phyloP scores from a whole-genome alignment of 1,140 invertebrate genomes.

The Trichomalopsis sarcophagae region DNA sequence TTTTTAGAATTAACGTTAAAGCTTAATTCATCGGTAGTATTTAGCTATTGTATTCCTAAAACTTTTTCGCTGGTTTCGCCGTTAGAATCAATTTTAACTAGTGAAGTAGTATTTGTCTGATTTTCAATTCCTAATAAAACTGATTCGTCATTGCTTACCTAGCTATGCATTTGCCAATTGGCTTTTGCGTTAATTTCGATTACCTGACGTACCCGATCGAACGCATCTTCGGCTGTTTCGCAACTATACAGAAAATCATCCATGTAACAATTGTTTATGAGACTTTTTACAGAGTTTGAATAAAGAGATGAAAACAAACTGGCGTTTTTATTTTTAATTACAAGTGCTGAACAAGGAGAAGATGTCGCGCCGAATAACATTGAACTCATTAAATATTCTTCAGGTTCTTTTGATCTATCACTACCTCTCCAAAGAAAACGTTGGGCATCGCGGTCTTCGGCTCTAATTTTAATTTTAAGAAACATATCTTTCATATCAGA shows the following conservation, averaged over 20 bases:
- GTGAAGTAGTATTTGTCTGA: not conserved
- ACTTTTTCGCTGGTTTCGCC: not conserved
- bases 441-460: constrained; percentile 59
- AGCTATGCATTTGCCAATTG: constrained; percentile 29
- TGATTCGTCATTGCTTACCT: constrained; percentile 6
- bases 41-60: constrained; percentile 39
- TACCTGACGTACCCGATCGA: constrained; percentile 55
- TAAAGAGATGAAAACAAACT: constrained; percentile 47
- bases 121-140: not conserved
- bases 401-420: constrained; percentile 43
- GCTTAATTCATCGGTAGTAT: not conserved
- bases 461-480: constrained; percentile 58
- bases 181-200: constrained; percentile 57
- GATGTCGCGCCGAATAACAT: constrained; percentile 65
- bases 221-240: constrained; percentile 54
- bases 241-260: constrained; percentile 66
- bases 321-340: constrained; percentile 65
- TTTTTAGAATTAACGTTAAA: constrained; percentile 5
- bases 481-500: constrained; percentile 69
- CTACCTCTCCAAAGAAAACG: constrained; percentile 62
- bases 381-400: constrained; percentile 61
- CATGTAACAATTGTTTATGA: constrained; percentile 63
- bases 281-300: constrained; percentile 57
- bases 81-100: not conserved
- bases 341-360: constrained; percentile 62